Evolutionary conservation across 2,797 vertebrate genomes (phyloP).

Genomic region (Vultur gryphus): DNA sequence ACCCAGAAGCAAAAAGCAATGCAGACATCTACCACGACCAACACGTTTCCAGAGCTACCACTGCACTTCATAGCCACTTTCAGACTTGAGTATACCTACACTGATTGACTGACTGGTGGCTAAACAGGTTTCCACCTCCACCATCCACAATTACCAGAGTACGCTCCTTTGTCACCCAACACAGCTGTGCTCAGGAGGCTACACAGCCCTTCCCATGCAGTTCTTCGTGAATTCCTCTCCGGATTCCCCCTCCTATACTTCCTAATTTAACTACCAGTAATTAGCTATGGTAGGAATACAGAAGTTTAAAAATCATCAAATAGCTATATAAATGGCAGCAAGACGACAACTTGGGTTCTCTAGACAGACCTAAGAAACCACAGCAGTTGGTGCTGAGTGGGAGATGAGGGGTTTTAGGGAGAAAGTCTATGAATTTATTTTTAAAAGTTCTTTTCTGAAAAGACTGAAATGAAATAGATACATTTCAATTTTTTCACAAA

Average conservation of each 20-base stretch:
- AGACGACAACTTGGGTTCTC: not conserved
- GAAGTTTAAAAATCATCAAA: not conserved
- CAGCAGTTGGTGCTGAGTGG: not conserved
- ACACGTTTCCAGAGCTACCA: not conserved
- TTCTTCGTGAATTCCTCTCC: not conserved
- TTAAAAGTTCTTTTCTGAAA: not conserved
- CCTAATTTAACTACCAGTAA: not conserved
- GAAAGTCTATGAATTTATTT: not conserved
- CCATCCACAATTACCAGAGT: not conserved
- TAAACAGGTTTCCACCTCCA: not conserved
- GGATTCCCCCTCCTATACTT: not conserved
- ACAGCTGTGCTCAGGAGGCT: not conserved
- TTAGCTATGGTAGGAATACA: not conserved
- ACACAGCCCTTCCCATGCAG: not conserved
- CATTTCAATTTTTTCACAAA: not conserved
- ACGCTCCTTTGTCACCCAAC: not conserved
- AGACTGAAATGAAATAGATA: not conserved
- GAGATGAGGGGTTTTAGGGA: not conserved
- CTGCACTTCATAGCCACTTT: not conserved
- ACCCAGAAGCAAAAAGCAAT: not conserved
- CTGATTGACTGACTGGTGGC: not conserved
- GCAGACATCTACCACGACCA: not conserved
- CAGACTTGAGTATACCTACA: not conserved
- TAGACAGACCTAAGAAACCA: not conserved
- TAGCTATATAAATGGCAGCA: not conserved